Evolutionary conservation across 2,113 vertebrate species (phyloP).

Genomic region (Poecilia latipinna): DNA sequence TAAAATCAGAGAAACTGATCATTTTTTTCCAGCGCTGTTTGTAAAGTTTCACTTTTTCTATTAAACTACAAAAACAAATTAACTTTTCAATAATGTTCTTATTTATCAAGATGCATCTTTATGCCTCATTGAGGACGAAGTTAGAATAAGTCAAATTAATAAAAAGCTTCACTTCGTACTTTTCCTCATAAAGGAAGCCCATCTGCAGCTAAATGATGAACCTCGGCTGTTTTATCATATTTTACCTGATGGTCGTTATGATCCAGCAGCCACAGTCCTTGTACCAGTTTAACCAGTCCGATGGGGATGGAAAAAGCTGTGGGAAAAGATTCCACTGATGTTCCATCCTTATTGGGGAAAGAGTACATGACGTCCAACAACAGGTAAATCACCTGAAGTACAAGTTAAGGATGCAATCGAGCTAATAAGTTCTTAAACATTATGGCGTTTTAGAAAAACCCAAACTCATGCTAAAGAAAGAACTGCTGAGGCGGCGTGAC

Average conservation of each 20-base stretch:
- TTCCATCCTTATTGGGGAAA: constrained; percentile 85
- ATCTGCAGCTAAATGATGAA: not conserved
- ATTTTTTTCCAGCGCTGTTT: too few relatives aligned
- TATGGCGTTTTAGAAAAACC: not conserved
- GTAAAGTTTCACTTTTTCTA: too few relatives aligned
- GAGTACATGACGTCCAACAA: constrained; percentile 93
- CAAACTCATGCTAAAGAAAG: not conserved
- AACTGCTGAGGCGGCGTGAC: not conserved
- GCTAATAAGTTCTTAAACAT: not conserved
- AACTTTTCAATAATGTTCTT: too few relatives aligned
- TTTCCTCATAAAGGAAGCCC: not conserved
- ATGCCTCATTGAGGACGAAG: too few relatives aligned
- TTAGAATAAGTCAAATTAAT: too few relatives aligned
- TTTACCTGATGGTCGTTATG: constrained; percentile 90
- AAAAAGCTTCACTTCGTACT: not conserved
- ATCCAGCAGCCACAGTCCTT: constrained; percentile 95
- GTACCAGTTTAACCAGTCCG: constrained; percentile 90
- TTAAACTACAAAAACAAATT: too few relatives aligned
- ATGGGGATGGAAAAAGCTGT: constrained; percentile 90
- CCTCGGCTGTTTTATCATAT: not conserved
- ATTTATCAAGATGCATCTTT: too few relatives aligned
- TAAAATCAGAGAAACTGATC: too few relatives aligned
- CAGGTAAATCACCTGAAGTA: constrained; percentile 90
- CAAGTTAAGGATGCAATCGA: constrained; percentile 81
- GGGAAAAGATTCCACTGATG: constrained; percentile 88